Percentiles rank a stretch among this genome's conserved stretches.
phyloP scores from a whole-genome alignment of 2,888 invertebrate species.

The Agriotes lineatus region DNA sequence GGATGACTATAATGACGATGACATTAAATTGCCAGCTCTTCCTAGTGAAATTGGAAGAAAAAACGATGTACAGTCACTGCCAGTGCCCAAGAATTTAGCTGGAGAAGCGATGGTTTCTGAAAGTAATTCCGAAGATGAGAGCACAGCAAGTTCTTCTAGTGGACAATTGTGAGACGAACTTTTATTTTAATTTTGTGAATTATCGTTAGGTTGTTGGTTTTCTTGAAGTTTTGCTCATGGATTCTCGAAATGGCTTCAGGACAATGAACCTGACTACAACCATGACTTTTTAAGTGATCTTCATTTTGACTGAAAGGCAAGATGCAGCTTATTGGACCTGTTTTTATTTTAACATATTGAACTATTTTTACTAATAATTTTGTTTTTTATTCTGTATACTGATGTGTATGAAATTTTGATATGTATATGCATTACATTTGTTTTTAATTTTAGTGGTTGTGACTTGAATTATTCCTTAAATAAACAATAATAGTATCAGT shows the following conservation, averaged over 20 bases:
- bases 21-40: slow-evolving; percentile 61
- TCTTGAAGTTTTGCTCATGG: slow-evolving; percentile 15
- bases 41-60: slow-evolving; percentile 63
- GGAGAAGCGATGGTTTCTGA: slow-evolving; percentile 79
- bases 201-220: slow-evolving; percentile 30
- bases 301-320: no score
- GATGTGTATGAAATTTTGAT: slow-evolving; percentile 7
- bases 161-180: slow-evolving; percentile 63
- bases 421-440: background rate
- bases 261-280: background rate
- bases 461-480: slow-evolving; percentile 38
- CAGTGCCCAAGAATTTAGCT: slow-evolving; percentile 74
- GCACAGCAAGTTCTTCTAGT: slow-evolving; percentile 67
- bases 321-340: background rate
- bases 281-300: no score
- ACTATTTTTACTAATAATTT: slow-evolving; percentile 5
- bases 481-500: slow-evolving; percentile 40
- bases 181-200: slow-evolving; percentile 49
- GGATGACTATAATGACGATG: slow-evolving; percentile 53
- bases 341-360: background rate
- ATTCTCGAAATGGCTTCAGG: background rate
- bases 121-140: slow-evolving; percentile 72
- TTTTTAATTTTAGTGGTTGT: slow-evolving; percentile 39
- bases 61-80: slow-evolving; percentile 57
- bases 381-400: slow-evolving; percentile 14